Evolutionary conservation across 2,113 vertebrate genomes (phyloP), one percentile per base, ranked within the genome.

Genomic region (Ochotona curzoniae): DNA sequence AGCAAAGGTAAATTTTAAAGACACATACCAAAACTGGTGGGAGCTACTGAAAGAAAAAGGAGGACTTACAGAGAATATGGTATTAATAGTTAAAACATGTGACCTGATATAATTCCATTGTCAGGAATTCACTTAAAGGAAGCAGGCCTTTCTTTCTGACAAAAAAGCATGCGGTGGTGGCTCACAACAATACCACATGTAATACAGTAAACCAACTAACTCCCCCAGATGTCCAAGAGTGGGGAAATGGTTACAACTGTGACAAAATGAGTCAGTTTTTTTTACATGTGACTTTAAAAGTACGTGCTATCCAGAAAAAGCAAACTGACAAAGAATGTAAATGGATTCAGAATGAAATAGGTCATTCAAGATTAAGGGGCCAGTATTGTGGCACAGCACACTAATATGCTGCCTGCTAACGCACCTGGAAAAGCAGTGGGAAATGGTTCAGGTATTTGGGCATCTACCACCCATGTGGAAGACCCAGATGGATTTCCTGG

Each of bases 51-150:
- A 81, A 76, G 7, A 88, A 57, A 57, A 44, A 49, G n/a, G 30
- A 74, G 49, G 9, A 32, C 14, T 87, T 35, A 81, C 12, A 66
- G 28, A 81, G 30, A 74, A 17, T 54, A 76, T 4, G 6, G 35
- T 64, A 61, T 21, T n/a, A 71, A 54, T 17, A 54, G 20, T 83
- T 44, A 54, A 86, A 79, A 80, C 38, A 47, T 17, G 30, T n/a
- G 21, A 61, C 49, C 32, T 64, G 70, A 49, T n/a, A n/a, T 30
- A 81, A 28, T 84, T 83, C 32, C 54, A 71, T 70, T 94, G 80
- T 90, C 30, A 60, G 84, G 49, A 87, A 81, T 23, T 80, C 75
- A 30, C 32, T 84, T 61, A 66, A 75, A 90, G 78, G 28, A 91
- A 93, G 70, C 8, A 13, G 38, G 35, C 25, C 49, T 82, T 93